Evolutionary conservation across 2,113 vertebrate species (phyloP).

Genomic region (Accipiter cooperii): DNA sequence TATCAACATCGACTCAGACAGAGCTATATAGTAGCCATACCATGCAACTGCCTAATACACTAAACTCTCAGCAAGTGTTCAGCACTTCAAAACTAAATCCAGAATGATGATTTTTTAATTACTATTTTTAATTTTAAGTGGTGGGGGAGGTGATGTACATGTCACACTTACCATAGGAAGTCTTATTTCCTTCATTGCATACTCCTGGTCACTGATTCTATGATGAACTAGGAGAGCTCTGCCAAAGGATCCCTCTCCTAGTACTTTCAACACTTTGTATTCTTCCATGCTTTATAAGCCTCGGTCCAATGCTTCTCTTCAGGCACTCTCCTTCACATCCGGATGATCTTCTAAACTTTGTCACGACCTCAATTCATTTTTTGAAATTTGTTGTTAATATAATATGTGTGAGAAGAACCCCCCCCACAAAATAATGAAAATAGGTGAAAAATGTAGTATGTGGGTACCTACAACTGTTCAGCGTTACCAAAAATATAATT

Average conservation of each 20-base stretch:
- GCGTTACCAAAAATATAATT: background rate
- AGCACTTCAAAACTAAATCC: background rate
- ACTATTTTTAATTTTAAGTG: background rate
- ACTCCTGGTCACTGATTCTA: constrained; percentile 61
- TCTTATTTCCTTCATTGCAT: constrained; percentile 87
- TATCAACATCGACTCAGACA: background rate
- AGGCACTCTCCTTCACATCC: background rate
- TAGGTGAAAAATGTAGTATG: background rate
- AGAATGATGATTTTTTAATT: background rate
- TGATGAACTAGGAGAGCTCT: constrained; percentile 78
- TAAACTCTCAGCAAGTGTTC: background rate
- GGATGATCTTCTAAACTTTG: background rate
- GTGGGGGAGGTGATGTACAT: background rate
- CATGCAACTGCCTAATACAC: background rate
- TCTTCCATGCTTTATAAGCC: constrained; percentile 73
- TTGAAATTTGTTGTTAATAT: background rate
- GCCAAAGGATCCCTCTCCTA: constrained; percentile 90
- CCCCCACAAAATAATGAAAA: background rate
- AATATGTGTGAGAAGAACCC: background rate
- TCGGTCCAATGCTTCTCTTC: background rate
- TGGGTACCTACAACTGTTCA: background rate
- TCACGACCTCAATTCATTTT: background rate
- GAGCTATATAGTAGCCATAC: background rate
- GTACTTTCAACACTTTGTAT: constrained; percentile 73
- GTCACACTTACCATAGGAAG: constrained; percentile 79